phyloP scores from a whole-genome alignment of 1,140 invertebrate genomes.

The Leptopilina clavipes region DNA sequence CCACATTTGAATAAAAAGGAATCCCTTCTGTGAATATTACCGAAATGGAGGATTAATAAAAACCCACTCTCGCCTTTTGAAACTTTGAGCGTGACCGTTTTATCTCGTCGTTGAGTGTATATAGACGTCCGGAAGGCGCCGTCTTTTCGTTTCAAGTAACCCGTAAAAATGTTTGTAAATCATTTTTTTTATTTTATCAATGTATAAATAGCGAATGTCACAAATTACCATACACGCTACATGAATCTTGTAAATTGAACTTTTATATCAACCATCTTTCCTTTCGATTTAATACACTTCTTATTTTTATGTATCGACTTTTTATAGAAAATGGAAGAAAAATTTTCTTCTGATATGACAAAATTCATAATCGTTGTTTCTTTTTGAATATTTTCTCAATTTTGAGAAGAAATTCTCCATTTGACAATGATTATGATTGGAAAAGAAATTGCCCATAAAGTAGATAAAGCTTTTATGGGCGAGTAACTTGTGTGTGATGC shows the following conservation, averaged over 20 bases:
- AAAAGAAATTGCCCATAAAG: no score
- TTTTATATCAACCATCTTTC: background rate
- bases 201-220: background rate
- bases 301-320: background rate
- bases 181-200: background rate
- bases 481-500: background rate
- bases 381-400: no score
- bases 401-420: no score
- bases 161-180: constrained; percentile 23
- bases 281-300: background rate
- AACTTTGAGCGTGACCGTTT: constrained; percentile 46
- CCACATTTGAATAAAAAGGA: constrained; percentile 20
- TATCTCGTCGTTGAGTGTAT: constrained; percentile 33
- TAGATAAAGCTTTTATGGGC: background rate
- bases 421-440: no score
- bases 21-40: constrained; percentile 41
- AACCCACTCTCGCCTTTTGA: constrained; percentile 1
- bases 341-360: background rate
- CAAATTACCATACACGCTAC: background rate
- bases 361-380: background rate
- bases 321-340: background rate
- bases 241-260: constrained; percentile 1
- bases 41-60: constrained; percentile 40
- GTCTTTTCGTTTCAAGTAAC: constrained; percentile 34
- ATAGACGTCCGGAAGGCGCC: constrained; percentile 35